Conservation (phyloP, 2,113 vertebrate genomes). For the Colossoma macropomum region DNA sequence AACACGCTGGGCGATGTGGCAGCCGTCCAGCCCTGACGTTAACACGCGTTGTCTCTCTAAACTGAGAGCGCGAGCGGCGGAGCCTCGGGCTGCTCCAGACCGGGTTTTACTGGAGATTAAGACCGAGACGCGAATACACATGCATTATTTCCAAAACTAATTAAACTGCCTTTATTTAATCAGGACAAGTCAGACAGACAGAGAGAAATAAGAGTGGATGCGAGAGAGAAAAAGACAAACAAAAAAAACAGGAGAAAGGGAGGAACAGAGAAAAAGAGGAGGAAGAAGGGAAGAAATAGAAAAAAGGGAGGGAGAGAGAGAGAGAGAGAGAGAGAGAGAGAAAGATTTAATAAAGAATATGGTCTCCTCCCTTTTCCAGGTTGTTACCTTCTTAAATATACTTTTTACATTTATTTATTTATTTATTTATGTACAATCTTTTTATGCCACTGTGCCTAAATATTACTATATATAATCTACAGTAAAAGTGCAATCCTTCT, state of each 20-base stretch:
- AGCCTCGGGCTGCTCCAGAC: background rate
- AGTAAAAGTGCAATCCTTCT: too few species aligned
- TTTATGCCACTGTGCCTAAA: too few species aligned
- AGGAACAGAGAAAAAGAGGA: constrained; percentile 4
- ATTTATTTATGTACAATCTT: too few species aligned
- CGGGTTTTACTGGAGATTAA: constrained; percentile 21
- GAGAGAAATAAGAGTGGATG: background rate
- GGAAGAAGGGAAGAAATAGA: background rate
- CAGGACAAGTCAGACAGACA: background rate
- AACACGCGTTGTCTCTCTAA: background rate
- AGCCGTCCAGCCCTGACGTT: constrained; percentile 15
- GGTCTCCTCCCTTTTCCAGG: too few species aligned
- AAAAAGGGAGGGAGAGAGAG: background rate
- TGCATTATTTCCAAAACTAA: constrained; percentile 33
- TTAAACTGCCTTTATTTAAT: constrained; percentile 44
- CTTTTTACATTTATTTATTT: too few species aligned
- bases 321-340: too few species aligned
- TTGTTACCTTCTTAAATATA: too few species aligned
- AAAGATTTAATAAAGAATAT: too few species aligned
- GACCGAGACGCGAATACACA: constrained; percentile 11
- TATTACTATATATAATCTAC: too few species aligned
- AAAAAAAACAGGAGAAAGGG: background rate
- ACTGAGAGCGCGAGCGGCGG: background rate
- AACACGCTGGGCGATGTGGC: constrained; percentile 24
- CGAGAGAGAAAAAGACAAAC: background rate